A percentile compares a stretch with the other conserved stretches of the same genome.
Conservation (phyloP, 2,113 vertebrate species). For the Apteryx mantelli region DNA sequence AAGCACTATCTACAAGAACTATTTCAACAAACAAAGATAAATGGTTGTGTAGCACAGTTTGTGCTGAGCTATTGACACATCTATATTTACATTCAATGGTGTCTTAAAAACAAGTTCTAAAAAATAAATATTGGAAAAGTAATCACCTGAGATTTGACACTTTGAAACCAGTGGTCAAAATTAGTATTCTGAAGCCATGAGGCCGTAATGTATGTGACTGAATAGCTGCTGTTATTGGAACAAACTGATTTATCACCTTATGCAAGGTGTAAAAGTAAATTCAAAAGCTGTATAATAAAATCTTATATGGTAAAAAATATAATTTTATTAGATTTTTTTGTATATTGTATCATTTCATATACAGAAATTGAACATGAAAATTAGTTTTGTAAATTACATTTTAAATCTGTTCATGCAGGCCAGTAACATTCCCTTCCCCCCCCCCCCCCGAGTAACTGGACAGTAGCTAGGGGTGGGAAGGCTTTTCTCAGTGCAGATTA, state of each 20-base stretch:
- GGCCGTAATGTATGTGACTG: background rate
- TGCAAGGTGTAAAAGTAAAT: conserved; percentile 27
- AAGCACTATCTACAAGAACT: background rate
- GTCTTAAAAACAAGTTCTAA: background rate
- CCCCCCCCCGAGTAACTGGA: background rate
- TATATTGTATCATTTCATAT: background rate
- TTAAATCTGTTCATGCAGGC: background rate
- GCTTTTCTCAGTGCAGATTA: background rate
- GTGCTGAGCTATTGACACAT: background rate
- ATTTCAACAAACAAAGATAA: conserved; percentile 23
- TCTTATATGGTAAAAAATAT: background rate
- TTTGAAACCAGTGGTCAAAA: background rate
- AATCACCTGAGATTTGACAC: conserved; percentile 16
- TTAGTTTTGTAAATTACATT: background rate
- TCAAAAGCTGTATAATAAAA: conserved; percentile 10
- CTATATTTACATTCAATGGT: background rate
- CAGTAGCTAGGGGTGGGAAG: background rate
- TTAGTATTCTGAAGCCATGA: conserved; percentile 31
- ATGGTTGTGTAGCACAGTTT: background rate
- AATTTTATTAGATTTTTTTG: background rate
- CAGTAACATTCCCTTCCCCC: background rate
- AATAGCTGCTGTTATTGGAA: conserved; percentile 12
- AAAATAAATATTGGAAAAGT: conserved; percentile 12
- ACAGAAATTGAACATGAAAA: background rate
- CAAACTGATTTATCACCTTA: conserved; percentile 22